phyloP scores from a whole-genome alignment of 2,797 vertebrate genomes.

The Danio aesculapii region DNA sequence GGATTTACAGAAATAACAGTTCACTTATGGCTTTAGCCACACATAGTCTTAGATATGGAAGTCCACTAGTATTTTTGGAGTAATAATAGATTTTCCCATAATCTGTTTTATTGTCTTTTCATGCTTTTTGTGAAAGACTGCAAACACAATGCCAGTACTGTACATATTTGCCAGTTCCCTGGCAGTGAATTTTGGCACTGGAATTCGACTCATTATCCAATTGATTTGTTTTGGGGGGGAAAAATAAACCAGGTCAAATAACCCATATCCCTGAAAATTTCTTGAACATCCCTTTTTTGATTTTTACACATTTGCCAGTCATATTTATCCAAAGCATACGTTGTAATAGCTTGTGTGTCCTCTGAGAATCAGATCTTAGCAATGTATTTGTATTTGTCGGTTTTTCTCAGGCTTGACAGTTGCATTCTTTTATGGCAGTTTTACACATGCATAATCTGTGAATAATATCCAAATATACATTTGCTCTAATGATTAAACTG shows the following conservation, averaged over 20 bases:
- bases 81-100: neutral
- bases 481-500: constrained; percentile 16
- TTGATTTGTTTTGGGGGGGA: neutral
- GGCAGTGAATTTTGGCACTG: neutral
- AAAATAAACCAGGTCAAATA: no score
- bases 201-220: neutral
- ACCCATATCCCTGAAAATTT: neutral
- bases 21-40: neutral
- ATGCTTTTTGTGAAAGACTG: neutral
- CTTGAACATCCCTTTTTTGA: no score
- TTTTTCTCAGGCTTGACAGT: neutral
- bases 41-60: neutral
- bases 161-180: neutral
- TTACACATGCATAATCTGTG: constrained; percentile 15
- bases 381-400: neutral
- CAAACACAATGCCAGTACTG: neutral
- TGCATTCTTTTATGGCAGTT: constrained; percentile 7
- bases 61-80: neutral
- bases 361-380: no score
- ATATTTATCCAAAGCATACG: neutral
- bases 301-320: neutral
- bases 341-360: neutral
- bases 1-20: constrained; percentile 40
- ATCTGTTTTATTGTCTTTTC: neutral
- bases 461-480: constrained; percentile 15